Percentiles rank a stretch among this genome's conserved stretches.
These are phyloP conservation scores for Octomys mimax DNA, from an alignment of 2,797 vertebrate species.

Conservation along the genomic window DNA sequence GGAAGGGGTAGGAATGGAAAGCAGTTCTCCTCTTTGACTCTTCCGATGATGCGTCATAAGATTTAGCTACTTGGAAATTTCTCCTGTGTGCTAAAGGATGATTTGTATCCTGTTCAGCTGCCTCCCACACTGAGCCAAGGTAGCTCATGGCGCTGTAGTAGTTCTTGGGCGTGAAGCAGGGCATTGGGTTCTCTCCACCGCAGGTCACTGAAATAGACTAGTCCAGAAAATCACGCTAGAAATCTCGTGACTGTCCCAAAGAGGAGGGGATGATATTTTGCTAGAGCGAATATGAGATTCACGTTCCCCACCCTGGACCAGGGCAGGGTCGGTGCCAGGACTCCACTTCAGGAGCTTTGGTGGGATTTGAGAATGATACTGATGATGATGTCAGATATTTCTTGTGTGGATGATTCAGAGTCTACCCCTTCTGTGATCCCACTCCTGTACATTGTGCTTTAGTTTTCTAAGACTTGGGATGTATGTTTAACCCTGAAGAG, in stretches of 20 bases:
- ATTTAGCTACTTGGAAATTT: slow-evolving; percentile 16
- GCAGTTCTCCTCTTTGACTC: neutral
- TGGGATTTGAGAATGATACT: neutral
- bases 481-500: neutral
- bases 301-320: neutral
- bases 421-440: neutral
- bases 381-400: neutral
- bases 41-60: neutral
- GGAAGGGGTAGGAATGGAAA: no score
- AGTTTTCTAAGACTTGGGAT: neutral
- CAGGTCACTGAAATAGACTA: neutral
- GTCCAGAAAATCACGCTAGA: neutral
- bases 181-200: neutral
- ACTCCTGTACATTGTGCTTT: neutral
- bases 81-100: neutral
- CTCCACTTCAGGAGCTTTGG: neutral
- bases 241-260: neutral
- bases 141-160: neutral
- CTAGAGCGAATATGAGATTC: neutral
- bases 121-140: neutral
- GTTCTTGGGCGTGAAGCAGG: neutral
- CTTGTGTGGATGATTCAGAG: neutral
- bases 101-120: neutral
- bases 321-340: neutral
- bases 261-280: neutral